These are phyloP conservation scores for Nephrocerus scutellatus DNA, from an alignment of 2,888 invertebrate genomes.

Conservation along the genomic window DNA sequence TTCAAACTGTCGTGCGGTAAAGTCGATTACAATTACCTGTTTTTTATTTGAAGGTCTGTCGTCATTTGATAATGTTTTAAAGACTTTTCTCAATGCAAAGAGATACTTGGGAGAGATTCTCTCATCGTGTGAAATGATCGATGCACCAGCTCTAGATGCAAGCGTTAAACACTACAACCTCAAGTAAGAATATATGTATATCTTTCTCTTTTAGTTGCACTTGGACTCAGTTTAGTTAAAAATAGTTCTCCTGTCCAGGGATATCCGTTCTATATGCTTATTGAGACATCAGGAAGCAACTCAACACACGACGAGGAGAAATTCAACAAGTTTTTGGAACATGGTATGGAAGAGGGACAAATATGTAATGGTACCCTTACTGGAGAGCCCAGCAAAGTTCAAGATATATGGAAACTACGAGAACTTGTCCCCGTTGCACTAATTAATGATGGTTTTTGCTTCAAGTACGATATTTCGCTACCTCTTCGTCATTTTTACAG, in stretches of 20 bases:
- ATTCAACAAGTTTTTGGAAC: constrained; percentile 67
- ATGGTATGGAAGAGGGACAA: constrained; percentile 61
- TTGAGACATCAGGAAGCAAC: constrained; percentile 86
- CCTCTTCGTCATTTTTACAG: constrained; percentile 79
- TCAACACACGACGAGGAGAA: constrained; percentile 82
- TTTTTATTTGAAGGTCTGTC: constrained; percentile 54
- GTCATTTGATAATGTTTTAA: constrained; percentile 69
- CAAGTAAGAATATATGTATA: constrained; percentile 36
- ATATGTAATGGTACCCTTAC: constrained; percentile 80
- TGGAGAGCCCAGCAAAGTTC: constrained; percentile 72
- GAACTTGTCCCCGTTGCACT: constrained; percentile 74
- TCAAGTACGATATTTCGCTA: constrained; percentile 92
- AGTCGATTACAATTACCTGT: not conserved
- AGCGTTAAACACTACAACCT: constrained; percentile 56
- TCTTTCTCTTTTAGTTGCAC: not conserved
- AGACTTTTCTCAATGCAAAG: constrained; percentile 69
- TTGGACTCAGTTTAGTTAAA: not conserved
- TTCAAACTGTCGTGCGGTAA: too few species aligned
- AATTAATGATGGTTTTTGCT: constrained; percentile 79
- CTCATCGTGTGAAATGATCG: constrained; percentile 94
- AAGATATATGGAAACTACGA: constrained; percentile 78
- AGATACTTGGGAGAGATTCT: constrained; percentile 69
- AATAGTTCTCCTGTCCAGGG: constrained; percentile 53
- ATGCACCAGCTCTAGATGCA: constrained; percentile 63
- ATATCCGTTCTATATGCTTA: constrained; percentile 74